Evolutionary conservation across 2,113 vertebrate genomes (phyloP).

Genomic region (Marmota flaviventris): DNA sequence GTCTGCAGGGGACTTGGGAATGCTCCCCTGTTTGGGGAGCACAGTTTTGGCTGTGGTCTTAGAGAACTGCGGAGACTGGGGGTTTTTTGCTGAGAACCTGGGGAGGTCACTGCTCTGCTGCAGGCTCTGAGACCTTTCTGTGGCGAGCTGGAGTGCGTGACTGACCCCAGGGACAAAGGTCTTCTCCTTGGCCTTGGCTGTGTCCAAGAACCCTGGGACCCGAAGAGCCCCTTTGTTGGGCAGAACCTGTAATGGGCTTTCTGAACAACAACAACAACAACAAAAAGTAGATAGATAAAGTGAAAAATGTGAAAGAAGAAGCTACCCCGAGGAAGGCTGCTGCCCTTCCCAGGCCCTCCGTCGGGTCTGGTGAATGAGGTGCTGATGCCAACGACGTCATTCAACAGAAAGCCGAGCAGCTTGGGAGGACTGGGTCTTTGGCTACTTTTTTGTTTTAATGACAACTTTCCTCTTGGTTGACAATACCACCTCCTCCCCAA

Average conservation of each 20-base stretch:
- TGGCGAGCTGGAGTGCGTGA: background rate
- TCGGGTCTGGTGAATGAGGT: background rate
- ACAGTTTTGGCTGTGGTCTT: background rate
- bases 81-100: background rate
- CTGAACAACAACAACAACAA: slow-evolving; percentile 61
- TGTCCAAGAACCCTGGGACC: slow-evolving; percentile 41
- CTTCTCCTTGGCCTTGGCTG: background rate
- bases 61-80: background rate
- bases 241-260: slow-evolving; percentile 30
- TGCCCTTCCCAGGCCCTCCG: background rate
- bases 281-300: background rate
- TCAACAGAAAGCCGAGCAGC: background rate
- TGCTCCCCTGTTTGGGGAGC: background rate
- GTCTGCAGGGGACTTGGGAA: background rate
- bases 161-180: background rate
- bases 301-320: slow-evolving; percentile 48
- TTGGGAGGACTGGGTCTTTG: background rate
- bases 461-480: background rate
- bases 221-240: background rate
- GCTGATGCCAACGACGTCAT: background rate
- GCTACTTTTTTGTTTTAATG: background rate
- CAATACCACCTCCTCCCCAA: background rate
- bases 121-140: background rate
- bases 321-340: background rate
- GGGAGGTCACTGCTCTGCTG: background rate